Evolutionary conservation across 2,113 vertebrate species (phyloP), one percentile per base, ranked within the genome.

Genomic region (Myrmecophaga tridactyla): DNA sequence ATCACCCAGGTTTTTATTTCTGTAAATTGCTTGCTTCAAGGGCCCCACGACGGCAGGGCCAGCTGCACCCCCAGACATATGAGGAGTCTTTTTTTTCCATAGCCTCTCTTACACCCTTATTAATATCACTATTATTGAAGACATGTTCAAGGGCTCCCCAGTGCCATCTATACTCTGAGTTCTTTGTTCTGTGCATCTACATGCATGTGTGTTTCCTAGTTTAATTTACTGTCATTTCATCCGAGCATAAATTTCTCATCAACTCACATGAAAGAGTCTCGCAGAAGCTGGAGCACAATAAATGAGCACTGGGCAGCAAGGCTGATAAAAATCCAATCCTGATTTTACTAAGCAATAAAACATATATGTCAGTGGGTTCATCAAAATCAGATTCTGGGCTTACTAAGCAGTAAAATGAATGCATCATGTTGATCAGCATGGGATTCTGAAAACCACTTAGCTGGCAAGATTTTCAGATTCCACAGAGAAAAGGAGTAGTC

Each of bases 311-410:
- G 87, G 92, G 67, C 51, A 27, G 23, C 0, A 0, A 94, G 48
- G 21, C 62, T 83, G 56, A 95, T 92, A 67, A 92, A 97, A 94
- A 90, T 36, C 36, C 91, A 94, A 53, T 60, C 90, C 77, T 56
- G 56, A 86, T 85, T 95, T 92, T 93, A 92, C 62, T 15, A 51
- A 95, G 88, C 81, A 94, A 95, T 92, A 96, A 97, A 88, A 93
- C 90, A 75, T 60, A 75, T 39, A 53, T 69, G 88, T 95, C 48
- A 15, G 23, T 23, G 29, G 43, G 67, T 86, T 82, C 82, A 78
- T 88, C 77, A 78, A 67, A 86, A 56, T 18, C 88, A 63, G 36
- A 77, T 82, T 76, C 48, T 4, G 21, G 25, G 72, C 85, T 96
- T 94, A 78, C 72, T 43, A 34, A 78, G 48, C 53, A 90, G 86